phyloP scores from a whole-genome alignment of 2,113 vertebrate species.

The Anhinga anhinga region DNA sequence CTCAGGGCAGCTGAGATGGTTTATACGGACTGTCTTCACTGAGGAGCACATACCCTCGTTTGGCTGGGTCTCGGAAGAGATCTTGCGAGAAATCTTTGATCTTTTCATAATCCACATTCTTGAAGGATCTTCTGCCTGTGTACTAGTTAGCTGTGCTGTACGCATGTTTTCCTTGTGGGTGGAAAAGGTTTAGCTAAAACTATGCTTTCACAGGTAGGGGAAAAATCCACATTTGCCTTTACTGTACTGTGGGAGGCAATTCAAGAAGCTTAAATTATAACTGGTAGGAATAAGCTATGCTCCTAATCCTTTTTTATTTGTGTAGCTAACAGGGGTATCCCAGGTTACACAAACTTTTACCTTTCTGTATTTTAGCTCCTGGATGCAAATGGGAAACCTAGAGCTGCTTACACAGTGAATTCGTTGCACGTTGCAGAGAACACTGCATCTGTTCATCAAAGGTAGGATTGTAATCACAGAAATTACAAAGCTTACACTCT shows the following conservation, averaged over 20 bases:
- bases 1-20: not conserved
- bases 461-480: not conserved
- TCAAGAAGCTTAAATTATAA: not conserved
- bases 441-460: not conserved
- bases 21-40: not conserved
- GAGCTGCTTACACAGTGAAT: not conserved
- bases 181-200: not conserved
- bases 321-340: not conserved
- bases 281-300: not conserved
- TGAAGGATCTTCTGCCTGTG: not conserved
- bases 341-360: not conserved
- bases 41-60: not conserved
- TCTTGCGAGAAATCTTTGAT: not conserved
- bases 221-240: not conserved
- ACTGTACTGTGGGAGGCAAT: not conserved
- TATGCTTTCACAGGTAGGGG: not conserved
- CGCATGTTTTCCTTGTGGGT: rapidly evolving
- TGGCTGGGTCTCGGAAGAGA: not conserved
- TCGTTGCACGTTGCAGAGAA: not conserved
- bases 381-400: not conserved
- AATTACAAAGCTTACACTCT: not conserved
- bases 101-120: not conserved
- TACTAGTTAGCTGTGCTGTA: not conserved
- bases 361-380: not conserved
- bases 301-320: not conserved